Evolutionary conservation across 2,113 vertebrate species (phyloP).

Genomic region (Ramphastos sulfuratus): DNA sequence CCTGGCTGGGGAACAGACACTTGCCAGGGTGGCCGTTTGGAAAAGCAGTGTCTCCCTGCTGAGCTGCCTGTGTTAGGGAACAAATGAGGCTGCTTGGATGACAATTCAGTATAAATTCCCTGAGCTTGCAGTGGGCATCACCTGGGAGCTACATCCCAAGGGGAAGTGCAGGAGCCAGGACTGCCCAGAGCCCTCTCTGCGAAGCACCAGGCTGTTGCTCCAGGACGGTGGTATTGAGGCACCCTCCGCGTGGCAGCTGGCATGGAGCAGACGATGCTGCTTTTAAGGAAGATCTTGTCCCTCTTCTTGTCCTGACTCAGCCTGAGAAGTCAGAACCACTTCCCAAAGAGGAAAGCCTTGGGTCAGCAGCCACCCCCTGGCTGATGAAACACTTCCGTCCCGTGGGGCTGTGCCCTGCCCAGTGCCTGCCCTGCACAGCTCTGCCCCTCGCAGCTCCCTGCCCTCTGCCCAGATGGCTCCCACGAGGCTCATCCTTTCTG

Average conservation of each 20-base stretch:
- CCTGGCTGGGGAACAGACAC: neutral
- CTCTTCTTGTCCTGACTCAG: neutral
- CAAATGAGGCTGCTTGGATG: neutral
- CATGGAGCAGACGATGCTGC: neutral
- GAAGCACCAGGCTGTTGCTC: neutral
- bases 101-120: neutral
- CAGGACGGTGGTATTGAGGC: fast-evolving
- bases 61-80: neutral
- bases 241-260: neutral
- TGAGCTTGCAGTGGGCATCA: neutral
- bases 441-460: fast-evolving
- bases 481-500: fast-evolving
- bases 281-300: neutral
- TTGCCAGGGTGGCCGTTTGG: neutral
- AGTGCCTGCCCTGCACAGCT: fast-evolving
- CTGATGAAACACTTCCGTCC: neutral
- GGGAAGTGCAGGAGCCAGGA: neutral
- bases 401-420: fast-evolving
- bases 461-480: neutral
- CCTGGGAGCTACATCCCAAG: neutral
- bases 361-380: neutral
- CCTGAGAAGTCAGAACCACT: neutral
- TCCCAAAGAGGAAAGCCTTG: neutral
- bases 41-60: neutral
- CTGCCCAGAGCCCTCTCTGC: fast-evolving